Evolutionary conservation across 2,113 vertebrate species (phyloP).

Genomic region (human (Homo sapiens)): DNA sequence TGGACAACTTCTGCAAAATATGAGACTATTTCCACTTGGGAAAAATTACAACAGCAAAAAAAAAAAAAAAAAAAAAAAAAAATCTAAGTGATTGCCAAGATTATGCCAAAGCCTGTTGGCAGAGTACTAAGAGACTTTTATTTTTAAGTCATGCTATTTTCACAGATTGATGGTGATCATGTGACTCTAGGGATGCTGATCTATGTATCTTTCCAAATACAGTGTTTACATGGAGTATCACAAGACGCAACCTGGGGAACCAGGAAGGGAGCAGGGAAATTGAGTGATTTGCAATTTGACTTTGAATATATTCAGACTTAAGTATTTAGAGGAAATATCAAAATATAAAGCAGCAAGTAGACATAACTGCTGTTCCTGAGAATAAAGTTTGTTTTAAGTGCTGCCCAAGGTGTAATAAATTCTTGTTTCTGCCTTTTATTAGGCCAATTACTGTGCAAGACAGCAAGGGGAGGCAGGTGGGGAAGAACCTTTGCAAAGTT

Average conservation of each 20-base stretch:
- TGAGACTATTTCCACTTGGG: constrained; percentile 66
- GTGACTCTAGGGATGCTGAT: constrained; percentile 66
- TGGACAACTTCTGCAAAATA: constrained; percentile 68
- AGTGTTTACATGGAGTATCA: constrained; percentile 75
- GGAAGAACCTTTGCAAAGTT: constrained; percentile 61
- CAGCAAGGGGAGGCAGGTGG: background rate
- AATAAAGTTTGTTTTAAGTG: constrained; percentile 87
- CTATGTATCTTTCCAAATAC: constrained; percentile 72
- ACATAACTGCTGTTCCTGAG: constrained; percentile 83
- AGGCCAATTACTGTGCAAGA: constrained; percentile 80
- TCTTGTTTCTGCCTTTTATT: constrained; percentile 85
- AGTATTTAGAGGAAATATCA: constrained; percentile 84
- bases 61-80: constrained; percentile 54
- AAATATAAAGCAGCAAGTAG: constrained; percentile 76
- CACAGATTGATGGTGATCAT: constrained; percentile 71
- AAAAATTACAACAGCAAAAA: constrained; percentile 60
- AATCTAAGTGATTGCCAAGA: constrained; percentile 58
- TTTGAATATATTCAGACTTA: constrained; percentile 82
- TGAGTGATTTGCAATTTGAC: constrained; percentile 77
- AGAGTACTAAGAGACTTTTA: constrained; percentile 69
- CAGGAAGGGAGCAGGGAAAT: constrained; percentile 69
- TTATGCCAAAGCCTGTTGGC: constrained; percentile 76
- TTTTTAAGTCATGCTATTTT: constrained; percentile 71
- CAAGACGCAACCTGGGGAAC: constrained; percentile 62
- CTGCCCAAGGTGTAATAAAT: constrained; percentile 84